Evolutionary conservation across 2,888 invertebrate species (phyloP), one percentile per base, ranked within the genome.

Genomic region (Synanthedon myopaeformis): DNA sequence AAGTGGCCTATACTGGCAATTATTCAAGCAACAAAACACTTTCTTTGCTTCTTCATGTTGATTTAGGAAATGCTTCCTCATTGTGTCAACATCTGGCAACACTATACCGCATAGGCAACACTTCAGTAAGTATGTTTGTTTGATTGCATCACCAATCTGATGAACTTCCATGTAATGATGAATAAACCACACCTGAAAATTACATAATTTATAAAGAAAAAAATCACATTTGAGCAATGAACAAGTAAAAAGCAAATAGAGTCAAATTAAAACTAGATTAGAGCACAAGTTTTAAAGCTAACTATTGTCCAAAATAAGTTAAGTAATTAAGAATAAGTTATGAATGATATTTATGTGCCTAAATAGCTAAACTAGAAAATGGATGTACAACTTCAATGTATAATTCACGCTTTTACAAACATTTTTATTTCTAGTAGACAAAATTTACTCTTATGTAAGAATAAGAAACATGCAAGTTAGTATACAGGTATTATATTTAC

Each of bases 1-100:
- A n/a, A 88, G 66, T 1, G 86, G 86, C 53, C 74, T 81, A 55
- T 75, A 82, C 56, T 75, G 69, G 57, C 88, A 88, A 1, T 74
- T 56, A 1, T 77, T 80, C 19, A 87, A 58, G 0, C 80, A 79
- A 57, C 88, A 87, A 61, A 75, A 88, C 35, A 83, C 63, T 56
- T 84, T 82, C 55, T 67, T 74, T 0, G 80, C 76, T n/a, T 79
- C 81, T 0, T 81, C 76, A 48, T 88, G 88, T 1, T 67, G 59
- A 1, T 56, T 57, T 2, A 67, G 61, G 56, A 88, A 88, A 58
- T 89, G 89, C 2, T 48, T 65, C 41, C 85, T 70, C 72, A 87
- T 79, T 1, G 75, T 74, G 0, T 77, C 75, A 1, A 85, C 60
- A 42, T 62, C 73, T 0, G 72, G 57, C 13, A 79, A 56, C 12